Percentiles rank a stretch among this genome's conserved stretches.
These are phyloP conservation scores for Brachionus rotundiformis DNA, from an alignment of 1,140 invertebrate species.

Conservation along the genomic window DNA sequence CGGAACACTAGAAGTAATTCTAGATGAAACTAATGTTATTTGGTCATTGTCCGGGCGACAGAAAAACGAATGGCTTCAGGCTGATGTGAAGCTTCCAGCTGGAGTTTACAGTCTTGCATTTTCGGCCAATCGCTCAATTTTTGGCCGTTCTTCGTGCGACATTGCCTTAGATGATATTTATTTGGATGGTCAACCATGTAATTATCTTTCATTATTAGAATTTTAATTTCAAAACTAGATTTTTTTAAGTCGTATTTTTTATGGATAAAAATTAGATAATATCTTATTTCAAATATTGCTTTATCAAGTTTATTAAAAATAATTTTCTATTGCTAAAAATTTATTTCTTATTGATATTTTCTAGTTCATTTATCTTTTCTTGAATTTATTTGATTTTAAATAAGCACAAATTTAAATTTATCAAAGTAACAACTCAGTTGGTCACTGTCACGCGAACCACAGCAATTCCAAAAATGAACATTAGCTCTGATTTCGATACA, in stretches of 20 bases:
- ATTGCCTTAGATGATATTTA: slow-evolving; percentile 25
- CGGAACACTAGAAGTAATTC: slow-evolving; percentile 4
- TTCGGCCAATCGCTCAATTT: slow-evolving; percentile 11
- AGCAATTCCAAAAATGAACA: background rate
- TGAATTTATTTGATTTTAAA: background rate
- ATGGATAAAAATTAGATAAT: no score
- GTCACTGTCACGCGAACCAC: slow-evolving; percentile 3
- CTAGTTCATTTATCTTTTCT: no score
- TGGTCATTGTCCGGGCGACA: background rate
- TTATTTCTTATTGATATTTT: no score
- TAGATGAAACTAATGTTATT: slow-evolving; percentile 5
- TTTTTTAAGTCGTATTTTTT: no score
- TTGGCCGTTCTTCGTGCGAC: slow-evolving; percentile 7
- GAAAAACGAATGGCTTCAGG: slow-evolving; percentile 29
- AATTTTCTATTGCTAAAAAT: no score
- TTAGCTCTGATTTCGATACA: slow-evolving; percentile 22
- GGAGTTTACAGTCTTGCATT: slow-evolving; percentile 24
- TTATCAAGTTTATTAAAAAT: no score
- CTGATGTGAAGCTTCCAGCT: background rate
- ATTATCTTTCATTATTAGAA: background rate
- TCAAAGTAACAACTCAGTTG: slow-evolving; percentile 15
- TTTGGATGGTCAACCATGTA: slow-evolving; percentile 8
- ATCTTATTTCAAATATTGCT: no score
- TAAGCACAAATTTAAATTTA: background rate
- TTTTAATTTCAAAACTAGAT: background rate